Percentiles rank a stretch among this genome's conserved stretches.
Evolutionary conservation across 2,797 vertebrate genomes (phyloP).

Genomic region (Pseudopleuronectes americanus): DNA sequence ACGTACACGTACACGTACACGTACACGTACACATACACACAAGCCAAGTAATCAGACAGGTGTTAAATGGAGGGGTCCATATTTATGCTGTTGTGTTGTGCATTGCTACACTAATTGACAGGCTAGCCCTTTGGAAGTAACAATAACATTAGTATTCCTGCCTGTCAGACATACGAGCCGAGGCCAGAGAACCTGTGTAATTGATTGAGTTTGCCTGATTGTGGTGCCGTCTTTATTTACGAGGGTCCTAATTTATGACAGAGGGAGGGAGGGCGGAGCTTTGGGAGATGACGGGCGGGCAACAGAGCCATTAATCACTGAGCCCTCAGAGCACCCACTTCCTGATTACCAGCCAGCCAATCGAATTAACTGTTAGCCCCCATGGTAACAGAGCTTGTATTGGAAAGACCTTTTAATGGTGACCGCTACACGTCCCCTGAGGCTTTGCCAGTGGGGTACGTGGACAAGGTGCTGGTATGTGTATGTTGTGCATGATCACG

Average conservation of each 20-base stretch:
- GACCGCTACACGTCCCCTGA: slow-evolving; percentile 90
- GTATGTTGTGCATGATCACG: slow-evolving; percentile 44
- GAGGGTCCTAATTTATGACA: slow-evolving; percentile 97
- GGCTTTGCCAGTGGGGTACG: slow-evolving; percentile 78
- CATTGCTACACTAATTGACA: slow-evolving; percentile 78
- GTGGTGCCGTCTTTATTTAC: slow-evolving; percentile 97
- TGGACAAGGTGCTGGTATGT: slow-evolving; percentile 68
- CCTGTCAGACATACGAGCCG: slow-evolving; percentile 84
- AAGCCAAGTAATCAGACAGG: slow-evolving; percentile 72
- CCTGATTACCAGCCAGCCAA: slow-evolving; percentile 96
- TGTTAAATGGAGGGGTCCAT: slow-evolving; percentile 80
- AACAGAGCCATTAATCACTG: slow-evolving; percentile 94
- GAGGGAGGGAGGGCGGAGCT: slow-evolving; percentile 87
- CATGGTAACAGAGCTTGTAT: slow-evolving; percentile 91
- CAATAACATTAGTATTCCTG: slow-evolving; percentile 88
- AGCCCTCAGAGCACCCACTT: slow-evolving; percentile 86
- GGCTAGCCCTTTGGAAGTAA: slow-evolving; percentile 88
- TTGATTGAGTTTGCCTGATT: slow-evolving; percentile 98
- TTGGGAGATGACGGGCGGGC: slow-evolving; percentile 91
- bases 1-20: slow-evolving; percentile 38
- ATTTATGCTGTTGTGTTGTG: slow-evolving; percentile 76
- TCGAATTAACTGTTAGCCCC: slow-evolving; percentile 96
- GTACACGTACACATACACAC: slow-evolving; percentile 30
- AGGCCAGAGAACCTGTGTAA: slow-evolving; percentile 89
- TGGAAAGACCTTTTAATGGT: slow-evolving; percentile 98